phyloP scores from a whole-genome alignment of 1,140 invertebrate genomes.

The Drosophila serrata region DNA sequence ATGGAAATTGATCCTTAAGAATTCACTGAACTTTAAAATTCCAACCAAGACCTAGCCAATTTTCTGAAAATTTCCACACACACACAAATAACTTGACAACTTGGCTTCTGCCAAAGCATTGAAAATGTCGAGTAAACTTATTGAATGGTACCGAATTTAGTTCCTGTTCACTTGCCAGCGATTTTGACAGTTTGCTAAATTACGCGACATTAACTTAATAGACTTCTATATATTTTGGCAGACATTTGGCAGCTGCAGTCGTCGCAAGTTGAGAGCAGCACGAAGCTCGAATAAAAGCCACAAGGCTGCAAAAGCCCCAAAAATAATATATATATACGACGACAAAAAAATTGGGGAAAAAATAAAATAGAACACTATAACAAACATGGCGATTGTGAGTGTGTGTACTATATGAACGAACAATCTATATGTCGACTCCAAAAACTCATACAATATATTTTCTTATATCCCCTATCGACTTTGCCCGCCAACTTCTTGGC shows the following conservation, averaged over 20 bases:
- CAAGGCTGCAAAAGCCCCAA: constrained; percentile 60
- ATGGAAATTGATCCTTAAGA: not conserved
- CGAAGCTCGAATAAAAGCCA: constrained; percentile 53
- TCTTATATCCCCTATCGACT: constrained; percentile 40
- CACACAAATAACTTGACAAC: constrained; percentile 20
- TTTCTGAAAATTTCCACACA: constrained; percentile 18
- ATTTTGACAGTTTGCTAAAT: constrained; percentile 82
- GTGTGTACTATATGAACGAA: constrained; percentile 14
- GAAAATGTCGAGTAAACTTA: constrained; percentile 59
- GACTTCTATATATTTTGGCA: constrained; percentile 75
- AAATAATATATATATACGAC: constrained; percentile 21
- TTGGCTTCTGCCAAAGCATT: constrained; percentile 15
- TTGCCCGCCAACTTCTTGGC: constrained; percentile 38
- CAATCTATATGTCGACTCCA: constrained; percentile 41
- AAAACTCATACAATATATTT: constrained; percentile 52
- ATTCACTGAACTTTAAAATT: constrained; percentile 7
- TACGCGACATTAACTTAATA: constrained; percentile 83
- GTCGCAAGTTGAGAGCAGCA: constrained; percentile 40
- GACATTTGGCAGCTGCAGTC: constrained; percentile 76
- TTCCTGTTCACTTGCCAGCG: constrained; percentile 73
- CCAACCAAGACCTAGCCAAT: not conserved
- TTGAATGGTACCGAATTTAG: constrained; percentile 58
- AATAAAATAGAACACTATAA: constrained; percentile 42
- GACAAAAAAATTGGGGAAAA: constrained; percentile 3
- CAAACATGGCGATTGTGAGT: constrained; percentile 34